These are phyloP conservation scores for Neoaliturus tenellus DNA, from an alignment of 2,888 invertebrate genomes.

Conservation along the genomic window DNA sequence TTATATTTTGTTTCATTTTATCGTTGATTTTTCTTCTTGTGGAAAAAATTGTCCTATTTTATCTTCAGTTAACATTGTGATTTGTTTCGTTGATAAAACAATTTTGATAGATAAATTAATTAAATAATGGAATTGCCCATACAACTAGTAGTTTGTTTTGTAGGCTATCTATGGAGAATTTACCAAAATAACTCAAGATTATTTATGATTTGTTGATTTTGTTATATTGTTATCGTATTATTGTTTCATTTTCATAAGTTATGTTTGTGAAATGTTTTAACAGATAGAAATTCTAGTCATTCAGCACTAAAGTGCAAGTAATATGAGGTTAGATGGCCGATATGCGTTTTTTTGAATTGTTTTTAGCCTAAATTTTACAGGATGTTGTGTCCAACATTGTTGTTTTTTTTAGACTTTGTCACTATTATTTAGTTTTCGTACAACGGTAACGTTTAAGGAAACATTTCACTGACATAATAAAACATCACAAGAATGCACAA, in stretches of 20 bases:
- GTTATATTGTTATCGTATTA: constrained; percentile 47
- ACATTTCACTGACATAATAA: constrained; percentile 45
- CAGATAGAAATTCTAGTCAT: constrained; percentile 49
- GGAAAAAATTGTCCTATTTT: not conserved
- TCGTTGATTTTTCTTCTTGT: not conserved
- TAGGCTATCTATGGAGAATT: constrained; percentile 36
- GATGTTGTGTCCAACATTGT: not conserved
- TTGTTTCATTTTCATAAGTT: constrained; percentile 46
- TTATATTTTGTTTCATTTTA: too few species aligned
- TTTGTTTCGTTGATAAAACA: too few species aligned
- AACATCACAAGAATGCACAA: constrained; percentile 35
- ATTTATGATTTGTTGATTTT: constrained; percentile 51
- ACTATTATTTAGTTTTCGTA: not conserved
- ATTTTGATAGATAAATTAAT: too few species aligned
- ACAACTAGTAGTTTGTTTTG: not conserved
- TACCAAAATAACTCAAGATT: constrained; percentile 45
- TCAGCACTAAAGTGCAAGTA: constrained; percentile 38
- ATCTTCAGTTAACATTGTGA: too few species aligned
- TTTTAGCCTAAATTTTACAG: constrained; percentile 17
- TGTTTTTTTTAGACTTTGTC: not conserved
- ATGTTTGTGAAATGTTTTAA: constrained; percentile 50
- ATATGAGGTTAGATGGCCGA: not conserved
- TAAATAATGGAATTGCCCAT: constrained; percentile 31
- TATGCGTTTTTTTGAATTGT: constrained; percentile 8
- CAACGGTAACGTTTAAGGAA: constrained; percentile 20